Conservation (phyloP, 2,113 vertebrate genomes). For the Corythornis madagascariensis region DNA sequence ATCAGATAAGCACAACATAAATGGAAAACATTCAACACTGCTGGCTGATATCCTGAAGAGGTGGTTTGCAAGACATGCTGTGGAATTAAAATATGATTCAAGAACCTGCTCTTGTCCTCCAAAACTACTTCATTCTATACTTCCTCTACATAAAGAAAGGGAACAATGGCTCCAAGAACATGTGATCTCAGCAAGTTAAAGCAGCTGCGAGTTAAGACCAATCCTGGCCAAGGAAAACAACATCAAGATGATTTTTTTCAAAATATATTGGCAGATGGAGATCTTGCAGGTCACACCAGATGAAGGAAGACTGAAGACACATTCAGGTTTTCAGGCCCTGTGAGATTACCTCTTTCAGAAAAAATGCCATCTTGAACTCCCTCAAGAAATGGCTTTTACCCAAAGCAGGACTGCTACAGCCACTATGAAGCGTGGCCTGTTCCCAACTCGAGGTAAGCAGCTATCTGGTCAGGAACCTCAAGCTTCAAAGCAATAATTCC, state of each 20-base stretch:
- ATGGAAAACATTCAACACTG: not conserved
- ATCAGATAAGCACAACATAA: not conserved
- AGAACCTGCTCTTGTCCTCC: not conserved
- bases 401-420: not conserved
- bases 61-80: not conserved
- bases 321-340: not conserved
- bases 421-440: not conserved
- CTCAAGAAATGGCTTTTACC: not conserved
- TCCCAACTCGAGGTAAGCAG: not conserved
- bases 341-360: not conserved
- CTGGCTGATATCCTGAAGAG: not conserved
- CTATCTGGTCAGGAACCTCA: not conserved
- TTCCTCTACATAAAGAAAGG: not conserved
- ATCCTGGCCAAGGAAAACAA: not conserved
- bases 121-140: not conserved
- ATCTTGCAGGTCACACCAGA: not conserved
- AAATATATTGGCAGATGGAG: not conserved
- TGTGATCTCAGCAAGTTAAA: not conserved
- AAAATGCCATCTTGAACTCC: not conserved
- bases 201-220: not conserved
- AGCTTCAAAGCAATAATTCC: not conserved
- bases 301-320: not conserved
- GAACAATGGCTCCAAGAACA: not conserved
- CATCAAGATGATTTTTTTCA: not conserved
- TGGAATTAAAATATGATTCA: not conserved